These are phyloP conservation scores for Bactericera cockerelli DNA, from an alignment of 1,140 invertebrate genomes.

Conservation along the genomic window DNA sequence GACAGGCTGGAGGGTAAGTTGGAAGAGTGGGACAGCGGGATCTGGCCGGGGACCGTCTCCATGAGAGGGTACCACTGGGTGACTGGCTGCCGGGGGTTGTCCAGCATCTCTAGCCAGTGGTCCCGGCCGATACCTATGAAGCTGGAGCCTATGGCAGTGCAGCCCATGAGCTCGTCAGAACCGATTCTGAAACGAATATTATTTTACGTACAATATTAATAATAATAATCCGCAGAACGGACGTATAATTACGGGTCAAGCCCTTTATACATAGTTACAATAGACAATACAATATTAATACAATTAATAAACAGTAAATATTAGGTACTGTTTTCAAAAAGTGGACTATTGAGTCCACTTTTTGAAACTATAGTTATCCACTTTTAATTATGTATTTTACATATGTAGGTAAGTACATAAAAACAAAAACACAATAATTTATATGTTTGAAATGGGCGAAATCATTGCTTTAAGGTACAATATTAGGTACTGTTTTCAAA, in stretches of 20 bases:
- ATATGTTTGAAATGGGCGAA: too few species aligned
- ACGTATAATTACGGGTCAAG: too few species aligned
- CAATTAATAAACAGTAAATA: too few species aligned
- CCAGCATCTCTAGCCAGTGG: conserved; percentile 80
- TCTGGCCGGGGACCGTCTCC: conserved; percentile 44
- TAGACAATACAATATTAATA: too few species aligned
- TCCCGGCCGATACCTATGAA: conserved; percentile 64
- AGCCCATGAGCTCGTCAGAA: conserved; percentile 72
- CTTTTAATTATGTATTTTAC: too few species aligned
- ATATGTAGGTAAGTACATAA: too few species aligned
- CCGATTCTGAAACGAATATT: conserved; percentile 55
- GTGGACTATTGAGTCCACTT: not conserved
- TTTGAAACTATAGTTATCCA: too few species aligned
- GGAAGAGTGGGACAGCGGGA: conserved; percentile 34
- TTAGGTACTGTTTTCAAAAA: not conserved
- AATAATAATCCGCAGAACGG: too few species aligned
- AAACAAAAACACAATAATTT: too few species aligned
- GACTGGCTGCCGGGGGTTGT: conserved; percentile 65
- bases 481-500: too few species aligned
- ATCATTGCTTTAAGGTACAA: too few species aligned
- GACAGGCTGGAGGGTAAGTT: conserved; percentile 40
- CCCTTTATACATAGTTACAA: too few species aligned
- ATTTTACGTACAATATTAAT: conserved; percentile 19
- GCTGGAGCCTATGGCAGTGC: conserved; percentile 57
- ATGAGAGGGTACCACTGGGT: conserved; percentile 71